These are phyloP conservation scores for Mustelus asterias DNA, from an alignment of 2,113 vertebrate genomes.

Conservation along the genomic window DNA sequence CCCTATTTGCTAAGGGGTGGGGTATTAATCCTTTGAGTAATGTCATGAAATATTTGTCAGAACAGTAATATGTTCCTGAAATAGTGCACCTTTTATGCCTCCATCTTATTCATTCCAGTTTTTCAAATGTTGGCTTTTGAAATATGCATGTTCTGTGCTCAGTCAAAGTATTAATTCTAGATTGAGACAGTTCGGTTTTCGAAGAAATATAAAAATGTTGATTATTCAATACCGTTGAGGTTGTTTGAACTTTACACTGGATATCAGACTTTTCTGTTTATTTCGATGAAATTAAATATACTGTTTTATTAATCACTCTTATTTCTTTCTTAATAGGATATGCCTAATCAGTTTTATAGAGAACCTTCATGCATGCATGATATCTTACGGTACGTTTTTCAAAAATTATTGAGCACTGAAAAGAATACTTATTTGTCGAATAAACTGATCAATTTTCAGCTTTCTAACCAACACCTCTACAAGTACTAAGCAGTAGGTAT, in stretches of 20 bases:
- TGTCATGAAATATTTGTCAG: not conserved
- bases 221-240: not conserved
- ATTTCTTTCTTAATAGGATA: constrained; percentile 61
- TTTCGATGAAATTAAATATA: not conserved
- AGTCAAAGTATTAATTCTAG: not conserved
- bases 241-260: not conserved
- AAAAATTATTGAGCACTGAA: not conserved
- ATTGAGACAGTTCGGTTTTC: not conserved
- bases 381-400: constrained; percentile 72
- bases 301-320: not conserved
- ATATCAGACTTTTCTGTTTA: not conserved
- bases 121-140: not conserved
- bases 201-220: not conserved
- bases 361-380: constrained; percentile 75
- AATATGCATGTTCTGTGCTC: not conserved
- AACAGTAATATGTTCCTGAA: not conserved
- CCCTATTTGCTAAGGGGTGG: not conserved
- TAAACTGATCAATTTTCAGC: not conserved
- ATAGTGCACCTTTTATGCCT: not conserved
- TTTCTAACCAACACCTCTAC: not conserved
- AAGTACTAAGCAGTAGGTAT: not conserved
- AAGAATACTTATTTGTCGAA: not conserved
- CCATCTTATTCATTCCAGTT: not conserved
- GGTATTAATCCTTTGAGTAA: not conserved
- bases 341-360: constrained; percentile 91